phyloP scores from a whole-genome alignment of 2,797 vertebrate genomes.

The Microcaecilia unicolor region DNA sequence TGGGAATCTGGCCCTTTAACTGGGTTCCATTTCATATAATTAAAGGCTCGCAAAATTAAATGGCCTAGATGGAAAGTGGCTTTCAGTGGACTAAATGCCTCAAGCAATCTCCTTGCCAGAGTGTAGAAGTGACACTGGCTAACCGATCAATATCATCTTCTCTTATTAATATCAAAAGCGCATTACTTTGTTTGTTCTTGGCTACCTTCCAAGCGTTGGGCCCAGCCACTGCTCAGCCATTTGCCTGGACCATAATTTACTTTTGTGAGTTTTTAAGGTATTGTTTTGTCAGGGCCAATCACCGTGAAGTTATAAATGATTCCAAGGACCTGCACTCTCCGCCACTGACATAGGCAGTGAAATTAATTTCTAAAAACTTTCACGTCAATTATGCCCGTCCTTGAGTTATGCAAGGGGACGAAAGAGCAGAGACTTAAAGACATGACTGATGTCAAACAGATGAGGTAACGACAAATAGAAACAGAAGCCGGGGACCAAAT shows the following conservation, averaged over 20 bases:
- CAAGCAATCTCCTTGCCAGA: constrained; percentile 70
- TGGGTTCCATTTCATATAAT: constrained; percentile 89
- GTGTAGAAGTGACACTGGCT: constrained; percentile 63
- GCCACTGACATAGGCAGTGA: constrained; percentile 72
- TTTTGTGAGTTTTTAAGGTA: constrained; percentile 98
- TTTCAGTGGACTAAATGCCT: constrained; percentile 87
- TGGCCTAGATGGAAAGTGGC: constrained; percentile 86
- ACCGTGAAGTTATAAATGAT: constrained; percentile 96
- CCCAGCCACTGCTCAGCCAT: constrained; percentile 67
- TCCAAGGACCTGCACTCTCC: constrained; percentile 68
- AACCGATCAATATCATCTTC: constrained; percentile 91
- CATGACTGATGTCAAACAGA: constrained; percentile 62
- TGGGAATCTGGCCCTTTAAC: constrained; percentile 56
- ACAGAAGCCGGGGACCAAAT: constrained; percentile 67
- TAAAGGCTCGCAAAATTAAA: constrained; percentile 91
- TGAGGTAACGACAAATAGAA: constrained; percentile 85
- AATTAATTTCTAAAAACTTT: constrained; percentile 97
- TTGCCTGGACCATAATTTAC: constrained; percentile 95
- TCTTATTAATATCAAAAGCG: constrained; percentile 99
- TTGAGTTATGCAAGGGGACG: constrained; percentile 81
- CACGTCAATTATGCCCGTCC: constrained; percentile 87
- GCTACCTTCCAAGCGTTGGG: constrained; percentile 65
- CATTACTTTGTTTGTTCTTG: constrained; percentile 97
- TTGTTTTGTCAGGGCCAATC: constrained; percentile 99
- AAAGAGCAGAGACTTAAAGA: constrained; percentile 59